Evolutionary conservation across 2,888 invertebrate species (phyloP).

Genomic region (Amblyteles armatorius): DNA sequence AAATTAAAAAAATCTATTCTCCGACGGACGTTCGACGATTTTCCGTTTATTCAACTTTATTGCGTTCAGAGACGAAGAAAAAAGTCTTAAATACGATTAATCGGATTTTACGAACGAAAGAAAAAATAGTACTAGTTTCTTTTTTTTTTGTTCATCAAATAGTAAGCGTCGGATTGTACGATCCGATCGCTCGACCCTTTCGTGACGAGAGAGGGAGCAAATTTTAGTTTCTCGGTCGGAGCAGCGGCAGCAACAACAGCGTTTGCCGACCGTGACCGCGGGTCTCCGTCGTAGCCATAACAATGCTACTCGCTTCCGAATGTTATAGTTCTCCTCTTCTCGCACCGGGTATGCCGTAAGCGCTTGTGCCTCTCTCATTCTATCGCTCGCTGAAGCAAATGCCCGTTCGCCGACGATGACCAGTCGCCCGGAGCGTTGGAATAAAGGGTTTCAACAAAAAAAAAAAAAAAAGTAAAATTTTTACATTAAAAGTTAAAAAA

Average conservation of each 20-base stretch:
- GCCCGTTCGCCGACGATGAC: neutral
- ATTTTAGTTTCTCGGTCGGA: slow-evolving; percentile 26
- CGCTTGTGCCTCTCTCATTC: slow-evolving; percentile 35
- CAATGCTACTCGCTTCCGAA: slow-evolving; percentile 74
- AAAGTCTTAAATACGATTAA: too few species aligned
- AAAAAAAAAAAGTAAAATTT: neutral
- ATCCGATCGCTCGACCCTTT: slow-evolving; percentile 1
- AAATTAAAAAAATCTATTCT: neutral
- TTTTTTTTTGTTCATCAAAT: slow-evolving; percentile 7
- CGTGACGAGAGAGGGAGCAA: slow-evolving; percentile 11
- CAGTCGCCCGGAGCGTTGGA: neutral
- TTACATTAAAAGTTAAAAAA: too few species aligned
- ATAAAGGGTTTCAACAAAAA: neutral
- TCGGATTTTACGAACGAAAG: too few species aligned
- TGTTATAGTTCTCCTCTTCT: slow-evolving; percentile 62
- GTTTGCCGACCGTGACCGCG: slow-evolving; percentile 75
- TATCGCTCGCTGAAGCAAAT: slow-evolving; percentile 10
- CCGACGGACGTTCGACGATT: slow-evolving; percentile 26
- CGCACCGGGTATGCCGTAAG: neutral
- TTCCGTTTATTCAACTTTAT: slow-evolving; percentile 26
- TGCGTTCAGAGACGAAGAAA: neutral
- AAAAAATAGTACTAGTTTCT: neutral
- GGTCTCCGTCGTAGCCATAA: slow-evolving; percentile 81
- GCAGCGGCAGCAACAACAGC: slow-evolving; percentile 32
- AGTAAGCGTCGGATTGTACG: neutral